Conservation (phyloP, 2,797 vertebrate species). For the Trachurus trachurus region DNA sequence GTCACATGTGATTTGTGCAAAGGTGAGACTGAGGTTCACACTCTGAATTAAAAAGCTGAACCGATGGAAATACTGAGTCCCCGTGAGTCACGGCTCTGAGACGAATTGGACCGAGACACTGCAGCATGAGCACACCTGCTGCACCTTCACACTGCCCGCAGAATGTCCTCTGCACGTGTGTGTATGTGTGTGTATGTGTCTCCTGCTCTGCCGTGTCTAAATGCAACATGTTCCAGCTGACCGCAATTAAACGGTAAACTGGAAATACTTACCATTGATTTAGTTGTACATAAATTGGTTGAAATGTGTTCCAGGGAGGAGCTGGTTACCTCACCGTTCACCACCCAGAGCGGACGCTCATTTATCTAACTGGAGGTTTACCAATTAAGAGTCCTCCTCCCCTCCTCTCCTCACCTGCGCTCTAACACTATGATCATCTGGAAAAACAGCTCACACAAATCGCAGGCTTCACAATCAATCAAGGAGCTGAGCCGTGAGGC, state of each 20-base stretch:
- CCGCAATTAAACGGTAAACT: constrained; percentile 87
- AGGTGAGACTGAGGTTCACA: constrained; percentile 60
- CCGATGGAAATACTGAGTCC: constrained; percentile 78
- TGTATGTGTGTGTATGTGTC: constrained; percentile 29
- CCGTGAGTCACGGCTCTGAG: constrained; percentile 78
- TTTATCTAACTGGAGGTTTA: constrained; percentile 72
- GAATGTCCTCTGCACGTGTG: constrained; percentile 55
- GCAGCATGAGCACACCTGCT: constrained; percentile 81
- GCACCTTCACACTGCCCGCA: constrained; percentile 64
- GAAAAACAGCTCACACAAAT: constrained; percentile 70
- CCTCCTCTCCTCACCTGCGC: constrained; percentile 49
- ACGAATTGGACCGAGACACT: constrained; percentile 69
- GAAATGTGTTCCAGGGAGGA: constrained; percentile 81
- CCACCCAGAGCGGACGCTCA: constrained; percentile 74
- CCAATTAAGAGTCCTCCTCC: constrained; percentile 55
- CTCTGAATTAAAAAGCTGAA: constrained; percentile 54
- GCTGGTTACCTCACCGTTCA: constrained; percentile 77
- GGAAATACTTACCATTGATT: constrained; percentile 86
- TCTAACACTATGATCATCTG: constrained; percentile 67
- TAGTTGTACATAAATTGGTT: constrained; percentile 83
- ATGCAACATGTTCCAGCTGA: constrained; percentile 83
- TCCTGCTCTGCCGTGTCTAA: constrained; percentile 74
- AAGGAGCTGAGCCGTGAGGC: constrained; percentile 55
- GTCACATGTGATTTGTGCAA: constrained; percentile 59
- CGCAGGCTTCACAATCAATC: constrained; percentile 75